A percentile compares a stretch with the other conserved stretches of the same genome.
Conservation (phyloP, 2,797 vertebrate species). For the Sus cebifrons region DNA sequence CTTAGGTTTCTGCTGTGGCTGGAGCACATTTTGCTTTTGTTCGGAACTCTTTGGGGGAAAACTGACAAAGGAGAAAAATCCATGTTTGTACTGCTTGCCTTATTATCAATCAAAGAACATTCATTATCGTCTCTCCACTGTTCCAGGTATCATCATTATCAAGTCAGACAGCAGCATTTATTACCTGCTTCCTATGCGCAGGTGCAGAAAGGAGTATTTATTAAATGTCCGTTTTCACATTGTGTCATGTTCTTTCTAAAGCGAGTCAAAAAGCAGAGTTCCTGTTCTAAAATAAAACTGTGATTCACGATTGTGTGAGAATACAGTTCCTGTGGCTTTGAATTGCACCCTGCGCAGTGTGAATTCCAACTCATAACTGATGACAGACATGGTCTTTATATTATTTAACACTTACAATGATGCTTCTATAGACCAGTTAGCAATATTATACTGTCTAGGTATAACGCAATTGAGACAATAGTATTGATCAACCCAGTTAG, state of each 20-base stretch:
- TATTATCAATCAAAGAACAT: background rate
- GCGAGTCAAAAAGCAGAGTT: background rate
- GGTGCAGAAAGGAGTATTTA: slow-evolving; percentile 33
- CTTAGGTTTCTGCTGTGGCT: background rate
- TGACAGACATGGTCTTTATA: background rate
- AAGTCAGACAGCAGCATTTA: slow-evolving; percentile 41
- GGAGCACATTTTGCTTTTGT: slow-evolving; percentile 1
- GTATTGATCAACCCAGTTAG: slow-evolving; percentile 21
- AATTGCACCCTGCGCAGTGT: background rate
- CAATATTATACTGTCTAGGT: background rate
- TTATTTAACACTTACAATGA: background rate
- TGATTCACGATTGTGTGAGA: slow-evolving; percentile 18
- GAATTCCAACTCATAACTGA: slow-evolving; percentile 23
- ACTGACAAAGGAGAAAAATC: slow-evolving; percentile 33
- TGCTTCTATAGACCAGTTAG: background rate
- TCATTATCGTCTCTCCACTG: background rate
- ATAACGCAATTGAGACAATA: background rate
- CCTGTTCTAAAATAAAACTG: slow-evolving; percentile 48
- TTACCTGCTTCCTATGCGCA: background rate
- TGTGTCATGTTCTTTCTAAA: slow-evolving; percentile 42
- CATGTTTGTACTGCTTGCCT: slow-evolving; percentile 5
- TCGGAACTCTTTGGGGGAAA: slow-evolving; percentile 16
- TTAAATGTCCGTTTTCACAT: slow-evolving; percentile 58
- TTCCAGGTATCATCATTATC: background rate
- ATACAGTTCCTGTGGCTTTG: background rate